Evolutionary conservation across 2,113 vertebrate species (phyloP).

Genomic region (Rhegmatorhina hoffmannsi): DNA sequence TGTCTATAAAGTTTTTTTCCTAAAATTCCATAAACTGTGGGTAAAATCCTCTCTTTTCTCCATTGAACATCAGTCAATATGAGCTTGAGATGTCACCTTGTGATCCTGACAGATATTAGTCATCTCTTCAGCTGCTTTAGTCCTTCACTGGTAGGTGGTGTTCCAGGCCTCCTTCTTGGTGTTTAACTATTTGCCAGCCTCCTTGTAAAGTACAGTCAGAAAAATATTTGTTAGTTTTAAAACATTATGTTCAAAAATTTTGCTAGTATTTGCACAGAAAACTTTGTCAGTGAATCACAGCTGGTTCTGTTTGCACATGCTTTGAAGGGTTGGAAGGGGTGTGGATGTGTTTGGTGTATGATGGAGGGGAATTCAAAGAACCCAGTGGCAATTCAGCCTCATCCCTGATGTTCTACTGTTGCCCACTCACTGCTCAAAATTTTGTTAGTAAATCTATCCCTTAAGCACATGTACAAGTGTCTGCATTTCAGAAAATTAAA

Average conservation of each 20-base stretch:
- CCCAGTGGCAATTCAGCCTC: neutral
- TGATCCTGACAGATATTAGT: neutral
- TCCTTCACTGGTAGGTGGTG: neutral
- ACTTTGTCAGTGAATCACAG: neutral
- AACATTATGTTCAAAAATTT: neutral
- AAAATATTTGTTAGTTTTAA: neutral
- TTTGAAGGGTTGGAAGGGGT: neutral
- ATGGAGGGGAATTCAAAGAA: neutral
- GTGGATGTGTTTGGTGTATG: neutral
- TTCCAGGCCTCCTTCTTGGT: neutral
- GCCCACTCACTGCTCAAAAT: neutral
- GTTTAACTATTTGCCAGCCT: neutral
- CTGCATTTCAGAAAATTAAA: neutral
- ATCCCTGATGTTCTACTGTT: neutral
- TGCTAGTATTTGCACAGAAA: neutral
- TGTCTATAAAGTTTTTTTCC: neutral
- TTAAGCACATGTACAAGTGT: neutral
- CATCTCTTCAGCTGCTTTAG: neutral
- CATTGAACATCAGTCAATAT: neutral
- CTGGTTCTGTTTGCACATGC: neutral
- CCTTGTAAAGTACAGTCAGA: neutral
- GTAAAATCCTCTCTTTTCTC: neutral
- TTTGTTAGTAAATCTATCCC: neutral
- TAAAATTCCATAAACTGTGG: neutral
- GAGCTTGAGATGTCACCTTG: neutral